phyloP scores from a whole-genome alignment of 1,140 invertebrate species.

The Physella acuta region DNA sequence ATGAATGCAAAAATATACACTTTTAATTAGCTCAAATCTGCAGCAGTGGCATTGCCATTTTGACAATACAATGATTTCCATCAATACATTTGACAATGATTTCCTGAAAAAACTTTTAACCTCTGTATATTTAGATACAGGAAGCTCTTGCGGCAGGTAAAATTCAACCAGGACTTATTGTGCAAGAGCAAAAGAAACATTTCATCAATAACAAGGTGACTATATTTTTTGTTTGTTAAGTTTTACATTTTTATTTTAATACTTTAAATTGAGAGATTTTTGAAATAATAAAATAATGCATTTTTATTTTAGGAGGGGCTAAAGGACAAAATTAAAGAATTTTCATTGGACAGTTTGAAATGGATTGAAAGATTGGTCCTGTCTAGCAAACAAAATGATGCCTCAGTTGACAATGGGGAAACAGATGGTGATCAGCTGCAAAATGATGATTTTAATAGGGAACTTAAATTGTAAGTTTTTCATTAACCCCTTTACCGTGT shows the following conservation, averaged over 20 bases:
- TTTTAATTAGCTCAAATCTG: too few species aligned
- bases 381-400: conserved; percentile 71
- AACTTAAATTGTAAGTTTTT: conserved; percentile 73
- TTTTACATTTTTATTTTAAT: background rate
- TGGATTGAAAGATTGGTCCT: conserved; percentile 87
- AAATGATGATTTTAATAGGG: conserved; percentile 82
- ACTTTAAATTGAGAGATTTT: background rate
- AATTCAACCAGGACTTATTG: conserved; percentile 81
- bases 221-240: conserved; percentile 32
- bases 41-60: too few species aligned
- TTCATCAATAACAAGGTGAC: conserved; percentile 65
- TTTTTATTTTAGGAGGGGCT: conserved; percentile 63
- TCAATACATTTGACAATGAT: too few species aligned
- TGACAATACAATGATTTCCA: too few species aligned
- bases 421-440: conserved; percentile 64
- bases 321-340: conserved; percentile 72
- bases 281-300: background rate
- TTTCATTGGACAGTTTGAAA: conserved; percentile 70
- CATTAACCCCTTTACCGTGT: background rate
- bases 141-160: conserved; percentile 78
- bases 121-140: conserved; percentile 74
- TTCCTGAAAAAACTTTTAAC: too few species aligned
- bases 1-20: too few species aligned
- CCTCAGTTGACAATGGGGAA: conserved; percentile 68
- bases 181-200: conserved; percentile 57